Evolutionary conservation across 2,797 vertebrate genomes (phyloP), one percentile per base, ranked within the genome.

Genomic region (Acanthurus lineatus): DNA sequence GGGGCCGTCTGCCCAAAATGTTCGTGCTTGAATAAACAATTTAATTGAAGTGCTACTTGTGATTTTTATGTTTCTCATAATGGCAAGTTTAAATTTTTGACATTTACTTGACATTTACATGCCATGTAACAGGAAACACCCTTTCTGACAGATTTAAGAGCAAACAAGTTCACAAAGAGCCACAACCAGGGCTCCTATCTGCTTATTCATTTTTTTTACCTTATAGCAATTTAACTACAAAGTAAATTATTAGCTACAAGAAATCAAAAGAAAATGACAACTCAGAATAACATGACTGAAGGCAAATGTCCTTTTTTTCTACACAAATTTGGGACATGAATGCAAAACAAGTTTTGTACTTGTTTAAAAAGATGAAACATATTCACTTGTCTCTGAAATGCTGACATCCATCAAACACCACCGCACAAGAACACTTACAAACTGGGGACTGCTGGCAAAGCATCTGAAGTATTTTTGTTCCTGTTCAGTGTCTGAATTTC

Each of bases 171-270:
- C 65, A 76, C 61, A 38, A 61, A 74, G 73, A 88, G 76, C 73
- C 75, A 77, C 64, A 88, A 67, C 49, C 79, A 86, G 76, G 73
- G 72, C 67, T 81, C 74, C 58, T 35, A 60, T 73, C 38, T 79
- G 68, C 69, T 59, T 58, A 47, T 76, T 83, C 14, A 51, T 66
- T 73, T 78, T 81, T 78, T 81, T 77, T 44, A 69, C 85, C 57
- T 77, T 77, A 85, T 63, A 81, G 68, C 64, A 85, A 49, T 69
- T 85, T 84, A 48, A 69, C 86, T 84, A 91, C 53, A 83, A 87
- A 62, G 45, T 77, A 90, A 81, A 61, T 83, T 65, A 42, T 86
- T 69, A 82, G 82, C 82, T 88, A 91, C 76, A 88, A 89, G 89
- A 89, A 68, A n/a, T 14, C 58, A 49, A 76, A 82, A 83, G 40